Evolutionary conservation across 2,113 vertebrate genomes (phyloP).

Genomic region (Chamaea fasciata): DNA sequence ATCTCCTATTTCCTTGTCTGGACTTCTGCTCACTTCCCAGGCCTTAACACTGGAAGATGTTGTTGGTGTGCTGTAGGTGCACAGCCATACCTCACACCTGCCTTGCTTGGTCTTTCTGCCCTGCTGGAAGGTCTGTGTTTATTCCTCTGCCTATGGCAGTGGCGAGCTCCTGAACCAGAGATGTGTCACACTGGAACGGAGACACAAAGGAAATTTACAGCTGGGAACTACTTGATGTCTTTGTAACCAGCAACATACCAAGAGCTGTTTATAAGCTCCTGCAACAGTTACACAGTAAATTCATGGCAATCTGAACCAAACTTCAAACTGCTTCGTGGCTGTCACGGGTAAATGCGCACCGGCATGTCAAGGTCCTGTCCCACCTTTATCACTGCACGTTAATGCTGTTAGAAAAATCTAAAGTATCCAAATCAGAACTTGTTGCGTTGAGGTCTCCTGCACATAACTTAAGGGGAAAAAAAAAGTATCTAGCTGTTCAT

Average conservation of each 20-base stretch:
- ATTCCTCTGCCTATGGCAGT: not conserved
- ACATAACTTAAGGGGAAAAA: rapidly evolving
- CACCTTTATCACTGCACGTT: rapidly evolving
- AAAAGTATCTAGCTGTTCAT: not conserved
- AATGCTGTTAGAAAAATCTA: not conserved
- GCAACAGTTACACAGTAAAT: not conserved
- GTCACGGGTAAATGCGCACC: rapidly evolving
- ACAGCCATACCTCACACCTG: not conserved
- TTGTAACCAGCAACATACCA: not conserved
- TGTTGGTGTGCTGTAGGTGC: not conserved
- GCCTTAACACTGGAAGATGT: not conserved
- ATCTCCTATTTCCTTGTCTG: not conserved
- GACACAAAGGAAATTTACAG: not conserved
- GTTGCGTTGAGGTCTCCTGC: rapidly evolving
- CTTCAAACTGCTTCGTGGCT: not conserved
- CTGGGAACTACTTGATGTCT: rapidly evolving
- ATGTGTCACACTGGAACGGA: rapidly evolving
- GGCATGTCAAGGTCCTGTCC: not conserved
- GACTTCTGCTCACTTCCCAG: not conserved
- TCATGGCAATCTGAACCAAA: not conserved
- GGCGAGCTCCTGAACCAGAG: not conserved
- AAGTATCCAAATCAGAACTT: not conserved
- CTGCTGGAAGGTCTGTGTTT: not conserved
- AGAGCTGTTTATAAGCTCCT: not conserved
- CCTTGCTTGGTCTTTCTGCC: not conserved